phyloP scores from a whole-genome alignment of 1,140 invertebrate genomes.

The Drosophila arawakana region DNA sequence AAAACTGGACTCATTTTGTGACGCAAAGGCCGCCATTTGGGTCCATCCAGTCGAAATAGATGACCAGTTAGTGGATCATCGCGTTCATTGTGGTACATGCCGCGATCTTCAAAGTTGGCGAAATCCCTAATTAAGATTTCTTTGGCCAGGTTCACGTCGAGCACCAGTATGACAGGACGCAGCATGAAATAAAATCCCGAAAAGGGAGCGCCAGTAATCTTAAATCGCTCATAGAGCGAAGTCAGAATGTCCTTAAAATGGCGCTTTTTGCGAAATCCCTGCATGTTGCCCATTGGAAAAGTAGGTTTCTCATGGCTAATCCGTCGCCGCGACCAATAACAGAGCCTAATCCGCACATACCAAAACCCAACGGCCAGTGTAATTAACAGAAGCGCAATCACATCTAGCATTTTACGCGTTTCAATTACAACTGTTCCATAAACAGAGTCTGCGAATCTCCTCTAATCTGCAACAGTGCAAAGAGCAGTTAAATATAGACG shows the following conservation, averaged over 20 bases:
- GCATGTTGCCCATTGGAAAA: slow-evolving; percentile 68
- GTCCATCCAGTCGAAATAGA: slow-evolving; percentile 85
- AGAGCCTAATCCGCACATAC: slow-evolving; percentile 58
- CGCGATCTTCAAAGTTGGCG: slow-evolving; percentile 86
- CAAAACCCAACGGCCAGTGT: slow-evolving; percentile 52
- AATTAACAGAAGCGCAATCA: slow-evolving; percentile 57
- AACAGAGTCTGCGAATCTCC: background rate
- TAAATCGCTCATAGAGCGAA: slow-evolving; percentile 63
- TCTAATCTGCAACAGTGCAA: slow-evolving; percentile 48
- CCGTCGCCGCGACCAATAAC: slow-evolving; percentile 84
- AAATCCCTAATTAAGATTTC: slow-evolving; percentile 87
- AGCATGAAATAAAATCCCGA: slow-evolving; percentile 65
- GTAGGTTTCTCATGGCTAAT: slow-evolving; percentile 67
- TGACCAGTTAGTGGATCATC: slow-evolving; percentile 85
- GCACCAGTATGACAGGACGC: slow-evolving; percentile 61
- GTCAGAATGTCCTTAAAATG: slow-evolving; percentile 72
- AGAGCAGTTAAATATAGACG: background rate
- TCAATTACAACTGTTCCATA: slow-evolving; percentile 52
- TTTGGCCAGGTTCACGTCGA: slow-evolving; percentile 84
- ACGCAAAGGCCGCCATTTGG: slow-evolving; percentile 87
- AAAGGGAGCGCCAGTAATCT: slow-evolving; percentile 58
- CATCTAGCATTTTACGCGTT: slow-evolving; percentile 56
- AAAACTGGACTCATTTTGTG: slow-evolving; percentile 87
- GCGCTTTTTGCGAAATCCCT: slow-evolving; percentile 40
- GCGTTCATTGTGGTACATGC: slow-evolving; percentile 84